Evolutionary conservation across 2,797 vertebrate genomes (phyloP), one percentile per base, ranked within the genome.

Genomic region (Petrocephalus schoutedeni): DNA sequence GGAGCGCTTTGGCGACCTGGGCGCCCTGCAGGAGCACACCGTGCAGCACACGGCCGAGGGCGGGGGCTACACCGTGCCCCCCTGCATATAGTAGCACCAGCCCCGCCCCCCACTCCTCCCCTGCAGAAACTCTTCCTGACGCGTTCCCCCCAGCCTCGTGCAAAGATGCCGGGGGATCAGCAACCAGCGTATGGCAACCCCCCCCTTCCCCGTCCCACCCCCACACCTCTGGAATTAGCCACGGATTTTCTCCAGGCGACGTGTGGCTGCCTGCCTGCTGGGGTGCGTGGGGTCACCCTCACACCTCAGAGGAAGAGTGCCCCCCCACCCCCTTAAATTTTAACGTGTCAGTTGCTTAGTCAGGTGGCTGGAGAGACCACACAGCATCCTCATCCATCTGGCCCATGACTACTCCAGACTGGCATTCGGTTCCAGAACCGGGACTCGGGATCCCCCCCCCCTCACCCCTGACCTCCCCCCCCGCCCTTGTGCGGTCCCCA

Each of bases 21-120:
- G 96, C 7, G 95, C 98, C 74, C 94, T 99, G 91, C 98, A 99
- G 96, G 98, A 99, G 91, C 98, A 99, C 94, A 99, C 98, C 0
- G 96, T 97, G 4, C 98, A 98, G 94, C 98, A 99, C 93, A 98
- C 98, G 0, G 95, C 97, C 0, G 97, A 99, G 71, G 96, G 97
- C 0, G 96, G 96, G 0, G 95, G 96, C 14, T 99, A 98, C 94
- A 95, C 97, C 0, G 98, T 97, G 88, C 93, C 97, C 0, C 95
- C 98, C 85, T 98, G 98, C 92, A 95, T 99, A 93, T 97, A 96
- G 16, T 96, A 90, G 87, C 21, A 12, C 32, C 21, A 1, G 10
- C 32, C 61, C 89, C 85, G 83, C 54, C 57, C 4, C 64, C 57
- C 77, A 53, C 58, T 16, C 23, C 51, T 54, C 53, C 32, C 49